A percentile compares a stretch with the other conserved stretches of the same genome.
Evolutionary conservation across 2,888 invertebrate species (phyloP).

Genomic region (Masnerella sp.): DNA sequence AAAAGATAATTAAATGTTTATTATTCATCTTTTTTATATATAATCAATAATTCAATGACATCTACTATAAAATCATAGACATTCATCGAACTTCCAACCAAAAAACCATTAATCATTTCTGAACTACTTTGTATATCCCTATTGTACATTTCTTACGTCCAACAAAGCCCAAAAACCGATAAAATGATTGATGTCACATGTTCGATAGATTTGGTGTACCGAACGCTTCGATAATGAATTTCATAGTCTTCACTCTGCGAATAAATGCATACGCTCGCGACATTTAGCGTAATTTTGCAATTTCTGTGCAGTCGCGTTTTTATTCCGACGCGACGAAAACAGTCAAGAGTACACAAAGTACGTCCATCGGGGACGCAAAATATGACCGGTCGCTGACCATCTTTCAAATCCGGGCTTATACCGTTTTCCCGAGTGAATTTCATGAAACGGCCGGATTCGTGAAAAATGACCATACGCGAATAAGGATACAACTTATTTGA

Average conservation of each 20-base stretch:
- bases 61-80: no score
- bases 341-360: slow-evolving; percentile 43
- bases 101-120: slow-evolving; percentile 34
- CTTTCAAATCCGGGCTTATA: slow-evolving; percentile 59
- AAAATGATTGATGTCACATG: slow-evolving; percentile 46
- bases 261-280: slow-evolving; percentile 33
- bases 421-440: slow-evolving; percentile 51
- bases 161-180: slow-evolving; percentile 22
- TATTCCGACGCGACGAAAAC: slow-evolving; percentile 66
- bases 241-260: slow-evolving; percentile 6
- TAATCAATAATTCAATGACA: no score
- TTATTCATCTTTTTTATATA: no score
- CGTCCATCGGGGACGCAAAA: slow-evolving; percentile 34
- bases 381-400: slow-evolving; percentile 64
- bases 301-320: slow-evolving; percentile 73
- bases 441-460: slow-evolving; percentile 44
- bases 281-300: slow-evolving; percentile 75
- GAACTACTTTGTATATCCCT: slow-evolving; percentile 28
- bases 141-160: slow-evolving; percentile 5
- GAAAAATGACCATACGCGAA: slow-evolving; percentile 48
- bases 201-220: not conserved
- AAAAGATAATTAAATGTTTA: no score
- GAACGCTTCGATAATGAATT: slow-evolving; percentile 41
- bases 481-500: slow-evolving; percentile 16
- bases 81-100: no score